Percentiles rank a stretch among this genome's conserved stretches.
Conservation (phyloP, 1,140 invertebrate species). For the Drosophila navojoa region DNA sequence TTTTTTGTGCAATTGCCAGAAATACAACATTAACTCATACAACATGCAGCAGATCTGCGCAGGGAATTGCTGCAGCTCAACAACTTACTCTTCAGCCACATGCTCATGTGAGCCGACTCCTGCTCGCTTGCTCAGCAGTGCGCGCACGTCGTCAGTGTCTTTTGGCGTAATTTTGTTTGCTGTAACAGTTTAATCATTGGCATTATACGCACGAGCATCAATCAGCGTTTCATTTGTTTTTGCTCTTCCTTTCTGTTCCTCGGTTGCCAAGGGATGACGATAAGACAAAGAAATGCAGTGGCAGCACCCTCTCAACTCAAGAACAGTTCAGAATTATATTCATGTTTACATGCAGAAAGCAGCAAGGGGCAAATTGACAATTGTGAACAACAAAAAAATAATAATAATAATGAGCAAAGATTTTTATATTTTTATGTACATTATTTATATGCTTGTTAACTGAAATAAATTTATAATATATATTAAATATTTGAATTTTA, state of each 20-base stretch:
- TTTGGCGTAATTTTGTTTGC: slow-evolving; percentile 68
- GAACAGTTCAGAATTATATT: background rate
- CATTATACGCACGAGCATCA: slow-evolving; percentile 59
- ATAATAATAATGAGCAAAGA: no score
- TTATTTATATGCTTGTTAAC: no score
- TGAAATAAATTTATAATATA: no score
- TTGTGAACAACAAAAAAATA: no score
- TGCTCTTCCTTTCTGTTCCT: background rate
- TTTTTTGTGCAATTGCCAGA: slow-evolving; percentile 58
- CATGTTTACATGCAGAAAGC: background rate
- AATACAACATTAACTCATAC: slow-evolving; percentile 68
- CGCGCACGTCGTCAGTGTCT: slow-evolving; percentile 77
- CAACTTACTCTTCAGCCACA: slow-evolving; percentile 21
- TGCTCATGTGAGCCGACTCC: slow-evolving; percentile 5
- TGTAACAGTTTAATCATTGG: slow-evolving; percentile 74
- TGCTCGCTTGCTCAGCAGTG: slow-evolving; percentile 28
- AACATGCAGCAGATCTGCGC: slow-evolving; percentile 49
- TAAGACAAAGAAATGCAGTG: background rate
- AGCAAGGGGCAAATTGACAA: background rate
- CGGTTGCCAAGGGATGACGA: background rate
- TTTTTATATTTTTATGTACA: no score
- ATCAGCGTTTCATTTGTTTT: background rate
- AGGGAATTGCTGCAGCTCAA: slow-evolving; percentile 36
- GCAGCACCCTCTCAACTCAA: slow-evolving; percentile 10
- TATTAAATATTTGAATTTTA: no score